Conservation (phyloP, 2,113 vertebrate species). For the Spizaetus ornatus region DNA sequence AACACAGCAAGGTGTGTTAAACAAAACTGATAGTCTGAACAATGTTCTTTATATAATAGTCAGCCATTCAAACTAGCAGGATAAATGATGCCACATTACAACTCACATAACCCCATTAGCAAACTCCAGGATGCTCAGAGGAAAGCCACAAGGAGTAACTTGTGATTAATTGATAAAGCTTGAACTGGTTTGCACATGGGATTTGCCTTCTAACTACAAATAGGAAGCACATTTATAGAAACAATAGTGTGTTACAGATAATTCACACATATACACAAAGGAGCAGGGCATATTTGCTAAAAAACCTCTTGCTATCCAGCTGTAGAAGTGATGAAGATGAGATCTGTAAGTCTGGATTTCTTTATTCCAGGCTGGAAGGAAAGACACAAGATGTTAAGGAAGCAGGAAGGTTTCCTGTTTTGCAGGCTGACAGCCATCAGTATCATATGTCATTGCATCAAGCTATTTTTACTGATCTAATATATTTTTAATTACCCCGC, state of each 20-base stretch:
- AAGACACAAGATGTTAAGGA: background rate
- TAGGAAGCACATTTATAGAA: background rate
- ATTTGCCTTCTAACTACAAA: background rate
- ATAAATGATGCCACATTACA: background rate
- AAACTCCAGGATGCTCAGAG: background rate
- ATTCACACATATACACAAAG: background rate
- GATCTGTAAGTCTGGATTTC: background rate
- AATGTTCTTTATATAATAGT: background rate
- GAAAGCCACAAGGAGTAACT: background rate
- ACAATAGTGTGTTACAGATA: background rate
- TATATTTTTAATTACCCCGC: background rate
- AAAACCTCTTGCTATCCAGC: background rate
- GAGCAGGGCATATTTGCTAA: background rate
- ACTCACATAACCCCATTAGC: background rate
- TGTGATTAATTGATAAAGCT: background rate
- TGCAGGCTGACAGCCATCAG: background rate
- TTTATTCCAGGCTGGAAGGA: background rate
- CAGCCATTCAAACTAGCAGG: background rate
- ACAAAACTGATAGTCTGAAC: background rate
- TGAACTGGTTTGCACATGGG: background rate
- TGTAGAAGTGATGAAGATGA: background rate
- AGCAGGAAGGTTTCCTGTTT: background rate
- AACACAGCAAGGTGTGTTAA: background rate
- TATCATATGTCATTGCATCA: background rate
- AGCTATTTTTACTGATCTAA: background rate